Conservation (phyloP, 1,140 invertebrate species). For the Drosophila quadrilineata region DNA sequence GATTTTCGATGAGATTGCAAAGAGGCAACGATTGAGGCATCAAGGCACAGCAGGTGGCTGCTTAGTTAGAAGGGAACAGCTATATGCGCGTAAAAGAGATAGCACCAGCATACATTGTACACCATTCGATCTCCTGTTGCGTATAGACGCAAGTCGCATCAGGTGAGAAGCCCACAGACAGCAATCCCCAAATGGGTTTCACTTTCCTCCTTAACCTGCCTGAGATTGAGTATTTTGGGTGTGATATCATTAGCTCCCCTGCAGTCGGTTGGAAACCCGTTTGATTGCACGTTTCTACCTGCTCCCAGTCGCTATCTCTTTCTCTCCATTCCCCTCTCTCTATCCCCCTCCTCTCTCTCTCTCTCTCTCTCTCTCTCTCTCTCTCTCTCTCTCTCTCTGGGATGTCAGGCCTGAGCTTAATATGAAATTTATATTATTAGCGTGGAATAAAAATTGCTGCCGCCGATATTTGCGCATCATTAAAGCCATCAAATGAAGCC, state of each 20-base stretch:
- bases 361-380: background rate
- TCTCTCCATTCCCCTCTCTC: background rate
- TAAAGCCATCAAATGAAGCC: slow-evolving; percentile 77
- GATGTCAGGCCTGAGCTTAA: slow-evolving; percentile 13
- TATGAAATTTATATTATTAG: slow-evolving; percentile 70
- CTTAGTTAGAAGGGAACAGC: background rate
- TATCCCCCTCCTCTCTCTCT: background rate
- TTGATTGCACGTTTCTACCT: slow-evolving; percentile 40
- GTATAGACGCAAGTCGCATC: slow-evolving; percentile 57
- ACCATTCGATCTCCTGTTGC: slow-evolving; percentile 48
- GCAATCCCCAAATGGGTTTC: slow-evolving; percentile 49
- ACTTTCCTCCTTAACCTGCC: slow-evolving; percentile 46
- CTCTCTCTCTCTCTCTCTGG: background rate
- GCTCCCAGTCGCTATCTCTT: background rate
- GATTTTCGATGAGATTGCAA: slow-evolving; percentile 81
- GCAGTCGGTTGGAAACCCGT: slow-evolving; percentile 47
- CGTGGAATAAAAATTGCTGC: slow-evolving; percentile 69
- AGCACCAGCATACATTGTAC: background rate
- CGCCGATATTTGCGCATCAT: slow-evolving; percentile 76
- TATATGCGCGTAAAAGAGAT: background rate
- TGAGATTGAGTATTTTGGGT: slow-evolving; percentile 61
- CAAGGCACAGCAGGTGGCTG: slow-evolving; percentile 69
- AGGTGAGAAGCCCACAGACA: slow-evolving; percentile 72
- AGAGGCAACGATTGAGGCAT: slow-evolving; percentile 74
- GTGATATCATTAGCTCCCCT: slow-evolving; percentile 76